Evolutionary conservation across 2,888 invertebrate genomes (phyloP).

Genomic region (Unio delphinus): DNA sequence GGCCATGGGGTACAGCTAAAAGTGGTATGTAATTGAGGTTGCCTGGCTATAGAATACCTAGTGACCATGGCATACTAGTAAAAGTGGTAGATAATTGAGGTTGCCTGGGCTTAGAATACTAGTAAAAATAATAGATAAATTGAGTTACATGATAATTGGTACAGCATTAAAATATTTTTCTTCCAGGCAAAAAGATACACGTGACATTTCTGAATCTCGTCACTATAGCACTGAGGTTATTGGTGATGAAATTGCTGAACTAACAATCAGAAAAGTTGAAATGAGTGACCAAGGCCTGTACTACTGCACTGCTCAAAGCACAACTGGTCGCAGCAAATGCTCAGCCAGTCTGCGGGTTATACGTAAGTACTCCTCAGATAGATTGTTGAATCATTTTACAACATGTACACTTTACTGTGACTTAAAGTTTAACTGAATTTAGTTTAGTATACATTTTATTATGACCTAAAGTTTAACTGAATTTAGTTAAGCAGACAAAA

Average conservation of each 20-base stretch:
- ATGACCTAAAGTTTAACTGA: too few relatives aligned
- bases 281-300: constrained; percentile 88
- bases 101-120: too few relatives aligned
- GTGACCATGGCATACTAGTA: too few relatives aligned
- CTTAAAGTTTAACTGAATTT: too few relatives aligned
- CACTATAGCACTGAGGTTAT: constrained; percentile 89
- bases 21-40: too few relatives aligned
- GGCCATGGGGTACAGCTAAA: too few relatives aligned
- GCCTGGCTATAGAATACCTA: too few relatives aligned
- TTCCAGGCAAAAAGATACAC: constrained; percentile 61
- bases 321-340: constrained; percentile 81
- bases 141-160: background rate
- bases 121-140: too few relatives aligned
- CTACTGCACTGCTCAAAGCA: constrained; percentile 91
- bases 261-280: constrained; percentile 88
- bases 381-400: background rate
- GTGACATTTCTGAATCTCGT: constrained; percentile 45
- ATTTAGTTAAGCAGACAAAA: too few relatives aligned
- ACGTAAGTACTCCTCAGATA: constrained; percentile 44
- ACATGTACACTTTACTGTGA: background rate
- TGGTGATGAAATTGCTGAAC: constrained; percentile 84
- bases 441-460: too few relatives aligned
- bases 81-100: too few relatives aligned
- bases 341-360: constrained; percentile 63
- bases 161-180: background rate